Percentiles rank a stretch among this genome's conserved stretches.
Evolutionary conservation across 1,140 invertebrate species (phyloP).

Genomic region (Oryctes rhinoceros): DNA sequence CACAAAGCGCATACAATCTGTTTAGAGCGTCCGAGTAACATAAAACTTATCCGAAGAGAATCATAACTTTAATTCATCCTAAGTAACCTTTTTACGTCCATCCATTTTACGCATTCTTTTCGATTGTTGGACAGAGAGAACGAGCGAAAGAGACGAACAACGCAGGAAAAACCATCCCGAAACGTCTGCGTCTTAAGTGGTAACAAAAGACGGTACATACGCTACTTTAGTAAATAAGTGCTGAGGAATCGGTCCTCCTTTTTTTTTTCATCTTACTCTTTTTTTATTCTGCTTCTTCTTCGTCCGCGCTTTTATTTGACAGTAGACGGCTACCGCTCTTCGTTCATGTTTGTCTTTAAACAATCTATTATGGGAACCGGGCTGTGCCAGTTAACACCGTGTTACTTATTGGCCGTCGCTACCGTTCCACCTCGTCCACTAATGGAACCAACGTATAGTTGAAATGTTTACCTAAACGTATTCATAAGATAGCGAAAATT

Average conservation of each 20-base stretch:
- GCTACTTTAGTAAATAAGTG: slow-evolving; percentile 1
- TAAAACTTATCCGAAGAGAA: slow-evolving; percentile 16
- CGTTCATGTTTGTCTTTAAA: neutral
- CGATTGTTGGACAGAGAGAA: neutral
- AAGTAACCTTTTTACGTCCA: neutral
- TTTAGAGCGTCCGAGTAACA: slow-evolving; percentile 11
- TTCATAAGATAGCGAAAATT: neutral
- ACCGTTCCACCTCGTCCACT: slow-evolving; percentile 8
- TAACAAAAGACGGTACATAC: neutral
- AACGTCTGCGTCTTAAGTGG: slow-evolving; percentile 1
- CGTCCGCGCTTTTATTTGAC: slow-evolving; percentile 1
- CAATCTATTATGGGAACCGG: slow-evolving; percentile 1
- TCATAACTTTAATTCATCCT: slow-evolving; percentile 15
- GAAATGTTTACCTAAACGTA: neutral
- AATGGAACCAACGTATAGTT: neutral
- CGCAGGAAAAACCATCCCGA: neutral
- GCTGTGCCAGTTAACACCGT: slow-evolving; percentile 12
- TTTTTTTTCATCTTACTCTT: neutral
- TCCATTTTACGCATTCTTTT: neutral
- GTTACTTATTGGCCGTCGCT: slow-evolving; percentile 14
- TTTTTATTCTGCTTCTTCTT: neutral
- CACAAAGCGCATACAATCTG: neutral
- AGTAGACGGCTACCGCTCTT: neutral
- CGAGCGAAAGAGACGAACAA: neutral
- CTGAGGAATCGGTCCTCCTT: neutral